Evolutionary conservation across 2,113 vertebrate genomes (phyloP), one percentile per base, ranked within the genome.

Genomic region (Sinosuthora webbiana): DNA sequence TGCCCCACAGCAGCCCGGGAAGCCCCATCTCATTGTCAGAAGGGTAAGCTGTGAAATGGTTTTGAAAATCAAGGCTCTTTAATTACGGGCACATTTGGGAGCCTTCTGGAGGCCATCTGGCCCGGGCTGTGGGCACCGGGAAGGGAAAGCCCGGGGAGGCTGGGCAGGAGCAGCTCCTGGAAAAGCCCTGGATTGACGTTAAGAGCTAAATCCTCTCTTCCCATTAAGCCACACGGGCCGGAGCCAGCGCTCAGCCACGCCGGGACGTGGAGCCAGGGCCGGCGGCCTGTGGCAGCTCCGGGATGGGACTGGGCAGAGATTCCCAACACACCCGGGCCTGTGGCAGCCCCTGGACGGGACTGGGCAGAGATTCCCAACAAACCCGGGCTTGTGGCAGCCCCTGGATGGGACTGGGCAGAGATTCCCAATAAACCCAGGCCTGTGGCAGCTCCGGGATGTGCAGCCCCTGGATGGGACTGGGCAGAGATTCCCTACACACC

Each of bases 41-140:
- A 75, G 90, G 68, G 13, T 69, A 79, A 78, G 55, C 79, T 92
- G 86, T 33, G 95, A 92, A 95, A 94, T 83, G 90, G 74, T 52
- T 95, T 91, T 87, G 91, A 17, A 89, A 92, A 94, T 87, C 56
- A 69, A 73, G 87, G 77, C 81, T 65, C 45, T 91, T 95, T 94
- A 94, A 93, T 90, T 80, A 71, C 45, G 63, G 79, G 67, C 90
- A 22, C 69, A 74, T 59, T 71, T 55, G 92, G 0, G 90, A 90
- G 82, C 95, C 87, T 94, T 93, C 91, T 88, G 89, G 94, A 91
- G 73, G 63, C 92, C 94, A 95, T 95, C 93, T 94, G 95, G 78
- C 90, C 6, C 7, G 4, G 74, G 35, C 35, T 6, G 63, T 8
- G 41, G 20, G 63, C 23, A 25, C 24, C 1, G 21, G 19, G 22